Evolutionary conservation across 2,113 vertebrate genomes (phyloP), one percentile per base, ranked within the genome.

Genomic region (Callospermophilus lateralis): DNA sequence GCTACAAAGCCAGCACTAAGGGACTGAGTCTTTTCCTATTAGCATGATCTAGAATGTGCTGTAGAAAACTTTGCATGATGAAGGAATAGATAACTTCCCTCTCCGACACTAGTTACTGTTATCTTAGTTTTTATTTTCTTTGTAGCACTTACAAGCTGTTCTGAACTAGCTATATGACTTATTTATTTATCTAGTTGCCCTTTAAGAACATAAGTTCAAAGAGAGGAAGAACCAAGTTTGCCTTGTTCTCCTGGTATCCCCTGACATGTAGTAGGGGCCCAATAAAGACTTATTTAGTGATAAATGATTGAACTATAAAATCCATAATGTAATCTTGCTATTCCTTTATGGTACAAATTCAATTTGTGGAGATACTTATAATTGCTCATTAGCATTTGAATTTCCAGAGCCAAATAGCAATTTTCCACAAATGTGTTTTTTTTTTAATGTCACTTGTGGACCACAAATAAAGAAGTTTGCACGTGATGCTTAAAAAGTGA

Each of bases 141-240:
- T 16, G 26, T 19, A 45, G 32, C 16, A 80, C 39, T 53, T 80
- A 6, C 48, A 74, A 67, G 17, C 3, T 55, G 0, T 53, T 81
- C 70, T 85, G 78, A 81, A 32, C 24, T 32, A 32, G 84, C 48
- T 84, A 63, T 84, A 93, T 67, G 67, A 86, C 19, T 77, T n/a
- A 42, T 24, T 58, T 80, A 45, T 22, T 78, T 76, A 51, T 61
- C 26, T 15, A 4, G 28, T 58, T 83, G 74, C 20, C 48, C 30
- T 30, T 73, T 19, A 53, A 73, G 48, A 91, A 28, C 48, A 17
- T 22, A 55, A 73, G 39, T 61, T 70, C 42, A 13, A n/a, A 22
- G 8, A 58, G 77, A 0, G 1, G 4, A 17, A 45, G 42, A 55
- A 10, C 28, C 45, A 67, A 32, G 0, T 28, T 6, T 16, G 15